Percentiles rank a stretch among this genome's conserved stretches.
phyloP scores from a whole-genome alignment of 2,113 vertebrate genomes.

The Hemicordylus capensis region DNA sequence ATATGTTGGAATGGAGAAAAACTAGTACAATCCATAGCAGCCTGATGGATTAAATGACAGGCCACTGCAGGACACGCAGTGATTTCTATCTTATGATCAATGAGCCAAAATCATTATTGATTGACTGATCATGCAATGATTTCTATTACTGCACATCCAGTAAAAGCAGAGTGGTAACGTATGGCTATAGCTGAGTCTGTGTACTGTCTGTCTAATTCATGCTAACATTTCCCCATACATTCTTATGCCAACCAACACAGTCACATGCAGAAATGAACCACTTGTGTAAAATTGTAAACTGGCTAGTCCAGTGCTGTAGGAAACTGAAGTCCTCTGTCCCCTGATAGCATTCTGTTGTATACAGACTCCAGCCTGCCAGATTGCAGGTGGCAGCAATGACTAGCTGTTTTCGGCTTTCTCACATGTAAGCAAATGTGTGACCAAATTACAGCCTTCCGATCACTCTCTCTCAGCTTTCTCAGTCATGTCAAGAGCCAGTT shows the following conservation, averaged over 20 bases:
- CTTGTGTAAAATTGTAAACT: neutral
- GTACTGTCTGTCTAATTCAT: neutral
- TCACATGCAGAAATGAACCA: neutral
- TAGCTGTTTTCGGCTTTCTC: neutral
- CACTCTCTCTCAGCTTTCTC: neutral
- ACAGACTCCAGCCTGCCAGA: neutral
- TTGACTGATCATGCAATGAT: neutral
- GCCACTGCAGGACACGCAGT: no score
- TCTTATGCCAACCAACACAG: neutral
- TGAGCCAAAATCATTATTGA: no score
- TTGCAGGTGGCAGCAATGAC: neutral
- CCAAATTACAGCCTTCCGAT: slow-evolving; percentile 1
- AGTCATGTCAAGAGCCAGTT: slow-evolving; percentile 1
- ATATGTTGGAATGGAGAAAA: neutral
- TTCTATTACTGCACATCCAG: neutral
- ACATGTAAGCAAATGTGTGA: slow-evolving; percentile 2
- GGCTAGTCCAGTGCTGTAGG: neutral
- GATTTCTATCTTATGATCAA: no score
- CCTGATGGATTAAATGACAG: no score
- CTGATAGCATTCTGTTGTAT: neutral
- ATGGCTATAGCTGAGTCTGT: neutral
- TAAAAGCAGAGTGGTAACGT: neutral
- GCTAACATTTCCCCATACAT: neutral
- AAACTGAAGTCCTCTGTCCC: neutral
- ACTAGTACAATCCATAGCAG: neutral